Conservation (phyloP, 2,888 invertebrate genomes). For the Geophilus truncorum region DNA sequence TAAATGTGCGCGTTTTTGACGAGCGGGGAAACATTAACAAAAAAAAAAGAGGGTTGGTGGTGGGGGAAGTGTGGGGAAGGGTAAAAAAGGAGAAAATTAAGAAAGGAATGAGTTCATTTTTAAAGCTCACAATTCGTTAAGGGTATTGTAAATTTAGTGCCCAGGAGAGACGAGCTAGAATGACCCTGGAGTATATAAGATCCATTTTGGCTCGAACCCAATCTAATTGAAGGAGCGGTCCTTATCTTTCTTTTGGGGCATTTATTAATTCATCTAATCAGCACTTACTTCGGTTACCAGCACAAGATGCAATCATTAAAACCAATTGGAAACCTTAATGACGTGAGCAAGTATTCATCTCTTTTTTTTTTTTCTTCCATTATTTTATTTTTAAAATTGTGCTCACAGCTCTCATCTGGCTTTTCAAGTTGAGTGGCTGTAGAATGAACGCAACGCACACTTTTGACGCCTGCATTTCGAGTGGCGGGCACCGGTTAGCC, state of each 20-base stretch:
- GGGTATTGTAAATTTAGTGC: neutral
- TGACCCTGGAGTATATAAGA: neutral
- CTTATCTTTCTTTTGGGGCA: conserved; percentile 11
- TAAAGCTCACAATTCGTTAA: neutral
- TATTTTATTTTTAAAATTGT: too few relatives aligned
- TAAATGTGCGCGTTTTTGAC: too few relatives aligned
- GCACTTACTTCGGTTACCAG: neutral
- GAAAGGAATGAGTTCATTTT: neutral
- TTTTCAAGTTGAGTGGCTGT: too few relatives aligned
- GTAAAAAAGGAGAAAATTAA: neutral
- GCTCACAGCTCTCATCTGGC: too few relatives aligned
- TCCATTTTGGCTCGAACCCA: conserved; percentile 11
- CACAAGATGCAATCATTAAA: neutral
- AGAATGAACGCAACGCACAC: too few relatives aligned
- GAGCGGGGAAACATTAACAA: neutral
- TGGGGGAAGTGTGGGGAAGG: neutral
- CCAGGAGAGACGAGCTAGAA: neutral
- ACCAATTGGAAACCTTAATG: conserved; percentile 3
- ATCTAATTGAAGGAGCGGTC: conserved; percentile 11
- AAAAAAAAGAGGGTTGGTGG: neutral
- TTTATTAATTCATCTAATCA: conserved; percentile 20
- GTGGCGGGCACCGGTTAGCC: neutral
- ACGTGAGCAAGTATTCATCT: neutral
- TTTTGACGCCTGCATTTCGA: neutral
- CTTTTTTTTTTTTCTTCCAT: neutral